These are phyloP conservation scores for Sisyra nigra DNA, from an alignment of 2,888 invertebrate genomes.

Conservation along the genomic window DNA sequence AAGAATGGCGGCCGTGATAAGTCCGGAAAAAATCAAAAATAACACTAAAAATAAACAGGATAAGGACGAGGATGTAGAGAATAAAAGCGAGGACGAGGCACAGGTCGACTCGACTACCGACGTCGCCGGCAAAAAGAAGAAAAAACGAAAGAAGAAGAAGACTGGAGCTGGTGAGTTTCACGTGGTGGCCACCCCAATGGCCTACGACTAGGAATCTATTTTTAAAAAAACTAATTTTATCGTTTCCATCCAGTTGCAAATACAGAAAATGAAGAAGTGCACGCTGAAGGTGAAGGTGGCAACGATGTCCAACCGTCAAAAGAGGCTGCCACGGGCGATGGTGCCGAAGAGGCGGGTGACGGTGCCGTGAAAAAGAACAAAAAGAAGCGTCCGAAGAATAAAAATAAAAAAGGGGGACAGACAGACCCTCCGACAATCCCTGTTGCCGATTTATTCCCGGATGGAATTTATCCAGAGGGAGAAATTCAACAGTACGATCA, in stretches of 20 bases:
- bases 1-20: constrained; percentile 42
- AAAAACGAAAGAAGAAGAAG: constrained; percentile 77
- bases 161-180: constrained; percentile 34
- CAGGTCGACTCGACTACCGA: constrained; percentile 41
- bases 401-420: constrained; percentile 36
- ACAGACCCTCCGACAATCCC: constrained; percentile 79
- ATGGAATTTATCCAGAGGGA: constrained; percentile 74
- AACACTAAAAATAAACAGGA: constrained; percentile 41
- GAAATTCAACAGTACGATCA: constrained; percentile 85
- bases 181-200: constrained; percentile 8
- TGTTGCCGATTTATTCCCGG: constrained; percentile 68
- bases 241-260: not conserved
- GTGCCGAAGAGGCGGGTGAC: constrained; percentile 25
- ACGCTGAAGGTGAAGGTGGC: constrained; percentile 5
- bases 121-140: constrained; percentile 56
- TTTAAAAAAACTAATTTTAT: not conserved
- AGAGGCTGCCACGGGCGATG: constrained; percentile 22
- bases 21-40: constrained; percentile 30
- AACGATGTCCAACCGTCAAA: constrained; percentile 6
- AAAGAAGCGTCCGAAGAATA: constrained; percentile 40
- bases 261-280: not conserved
- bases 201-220: constrained; percentile 9
- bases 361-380: constrained; percentile 49
- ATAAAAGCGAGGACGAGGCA: constrained; percentile 34
- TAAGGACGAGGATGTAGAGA: constrained; percentile 30